Conservation (phyloP, 2,888 invertebrate species). For the Aquatica leii region DNA sequence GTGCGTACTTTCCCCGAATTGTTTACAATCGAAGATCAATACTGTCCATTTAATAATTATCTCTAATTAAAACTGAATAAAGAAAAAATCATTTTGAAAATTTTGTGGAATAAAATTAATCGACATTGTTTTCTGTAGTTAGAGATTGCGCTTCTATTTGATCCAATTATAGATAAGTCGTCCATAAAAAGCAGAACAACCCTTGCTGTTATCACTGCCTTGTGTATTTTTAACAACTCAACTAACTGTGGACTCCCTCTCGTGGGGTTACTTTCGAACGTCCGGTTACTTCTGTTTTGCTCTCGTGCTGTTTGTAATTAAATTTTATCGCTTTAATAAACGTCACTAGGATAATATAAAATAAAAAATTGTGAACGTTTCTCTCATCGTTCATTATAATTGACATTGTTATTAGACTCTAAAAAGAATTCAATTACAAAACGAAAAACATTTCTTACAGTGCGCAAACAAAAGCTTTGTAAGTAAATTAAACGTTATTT, state of each 20-base stretch:
- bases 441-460: too few species aligned
- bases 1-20: too few species aligned
- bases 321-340: constrained; percentile 35
- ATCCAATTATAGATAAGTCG: constrained; percentile 55
- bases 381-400: background rate
- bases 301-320: constrained; percentile 26
- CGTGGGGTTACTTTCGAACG: constrained; percentile 30
- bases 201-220: constrained; percentile 46
- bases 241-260: constrained; percentile 44
- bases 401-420: constrained; percentile 10
- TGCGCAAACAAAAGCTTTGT: too few species aligned
- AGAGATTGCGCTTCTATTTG: constrained; percentile 42
- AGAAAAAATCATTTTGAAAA: constrained; percentile 21
- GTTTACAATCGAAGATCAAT: too few species aligned
- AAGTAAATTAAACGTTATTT: too few species aligned
- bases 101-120: constrained; percentile 22
- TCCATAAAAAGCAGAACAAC: constrained; percentile 54
- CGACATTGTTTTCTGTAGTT: constrained; percentile 24
- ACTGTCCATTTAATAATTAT: background rate
- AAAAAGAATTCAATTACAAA: too few species aligned
- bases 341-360: constrained; percentile 23
- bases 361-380: constrained; percentile 23
- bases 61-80: constrained; percentile 10
- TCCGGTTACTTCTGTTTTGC: constrained; percentile 31
- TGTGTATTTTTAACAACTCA: constrained; percentile 51